Percentiles rank a stretch among this genome's conserved stretches.
Evolutionary conservation across 2,113 vertebrate species (phyloP).

Genomic region (Pluvialis apricaria): DNA sequence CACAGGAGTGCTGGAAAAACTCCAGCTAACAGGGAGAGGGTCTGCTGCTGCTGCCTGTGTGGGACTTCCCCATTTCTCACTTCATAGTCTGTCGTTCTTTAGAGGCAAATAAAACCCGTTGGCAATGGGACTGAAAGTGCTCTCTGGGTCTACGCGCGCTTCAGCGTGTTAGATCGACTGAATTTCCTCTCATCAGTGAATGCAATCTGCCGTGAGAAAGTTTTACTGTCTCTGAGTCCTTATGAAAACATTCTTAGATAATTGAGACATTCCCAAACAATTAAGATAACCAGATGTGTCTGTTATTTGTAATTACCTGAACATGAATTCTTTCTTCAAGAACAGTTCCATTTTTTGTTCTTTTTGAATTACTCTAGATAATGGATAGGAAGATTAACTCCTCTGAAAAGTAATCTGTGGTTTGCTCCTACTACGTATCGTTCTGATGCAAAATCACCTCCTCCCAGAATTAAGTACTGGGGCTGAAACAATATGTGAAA

Average conservation of each 20-base stretch:
- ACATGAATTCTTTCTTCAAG: conserved; percentile 75
- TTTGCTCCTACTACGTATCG: conserved; percentile 63
- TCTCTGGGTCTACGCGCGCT: conserved; percentile 51
- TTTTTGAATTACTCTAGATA: conserved; percentile 77
- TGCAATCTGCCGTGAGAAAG: conserved; percentile 74
- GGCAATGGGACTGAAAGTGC: background rate
- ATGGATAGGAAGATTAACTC: conserved; percentile 75
- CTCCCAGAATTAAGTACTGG: conserved; percentile 60
- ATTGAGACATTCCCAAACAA: conserved; percentile 82
- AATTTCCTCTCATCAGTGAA: conserved; percentile 72
- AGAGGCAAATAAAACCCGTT: conserved; percentile 43
- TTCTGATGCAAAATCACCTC: conserved; percentile 69
- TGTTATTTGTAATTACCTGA: conserved; percentile 84
- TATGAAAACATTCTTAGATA: conserved; percentile 77
- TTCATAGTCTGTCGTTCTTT: background rate
- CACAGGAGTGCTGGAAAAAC: background rate
- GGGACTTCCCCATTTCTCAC: conserved; percentile 20
- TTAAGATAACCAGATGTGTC: conserved; percentile 81
- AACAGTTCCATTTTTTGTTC: conserved; percentile 71
- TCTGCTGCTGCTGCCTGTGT: background rate
- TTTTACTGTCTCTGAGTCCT: conserved; percentile 75
- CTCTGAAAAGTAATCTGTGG: conserved; percentile 63
- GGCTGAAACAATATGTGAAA: conserved; percentile 63
- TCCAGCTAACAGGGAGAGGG: background rate
- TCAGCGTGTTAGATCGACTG: conserved; percentile 46